These are phyloP conservation scores for Leontopithecus rosalia DNA, from an alignment of 2,797 vertebrate species.

Conservation along the genomic window DNA sequence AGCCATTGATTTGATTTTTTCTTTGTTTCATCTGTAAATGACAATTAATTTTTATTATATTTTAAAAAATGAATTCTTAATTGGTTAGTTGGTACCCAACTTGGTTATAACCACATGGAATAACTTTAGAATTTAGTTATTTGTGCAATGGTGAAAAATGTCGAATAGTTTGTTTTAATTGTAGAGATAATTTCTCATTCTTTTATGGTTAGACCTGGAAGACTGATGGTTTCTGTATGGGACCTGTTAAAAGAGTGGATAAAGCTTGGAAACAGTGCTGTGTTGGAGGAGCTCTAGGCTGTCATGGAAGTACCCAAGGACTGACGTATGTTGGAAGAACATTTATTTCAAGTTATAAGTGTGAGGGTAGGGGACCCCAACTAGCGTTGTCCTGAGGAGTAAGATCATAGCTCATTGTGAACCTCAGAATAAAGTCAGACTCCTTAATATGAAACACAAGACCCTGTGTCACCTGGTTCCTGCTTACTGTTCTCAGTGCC, in stretches of 20 bases:
- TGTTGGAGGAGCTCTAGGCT: neutral
- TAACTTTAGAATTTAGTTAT: neutral
- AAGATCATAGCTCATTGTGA: neutral
- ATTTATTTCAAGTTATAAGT: neutral
- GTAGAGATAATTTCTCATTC: neutral
- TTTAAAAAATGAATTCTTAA: neutral
- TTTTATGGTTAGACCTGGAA: neutral
- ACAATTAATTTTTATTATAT: neutral
- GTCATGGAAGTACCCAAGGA: neutral
- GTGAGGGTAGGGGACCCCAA: neutral
- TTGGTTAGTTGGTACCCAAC: neutral
- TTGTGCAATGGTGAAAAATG: neutral
- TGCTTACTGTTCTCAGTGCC: neutral
- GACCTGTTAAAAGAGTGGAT: neutral
- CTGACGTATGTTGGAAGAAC: neutral
- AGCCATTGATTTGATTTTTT: neutral
- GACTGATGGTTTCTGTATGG: neutral
- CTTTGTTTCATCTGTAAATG: neutral
- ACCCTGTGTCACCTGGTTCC: neutral
- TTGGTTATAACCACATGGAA: neutral
- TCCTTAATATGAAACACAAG: neutral
- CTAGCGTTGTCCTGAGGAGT: neutral
- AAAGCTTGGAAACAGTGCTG: neutral
- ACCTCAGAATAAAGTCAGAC: neutral
- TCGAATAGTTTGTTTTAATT: conserved; percentile 34